Percentiles rank a stretch among this genome's conserved stretches.
phyloP scores from a whole-genome alignment of 2,113 vertebrate species.

The Melanerpes aurifrons region DNA sequence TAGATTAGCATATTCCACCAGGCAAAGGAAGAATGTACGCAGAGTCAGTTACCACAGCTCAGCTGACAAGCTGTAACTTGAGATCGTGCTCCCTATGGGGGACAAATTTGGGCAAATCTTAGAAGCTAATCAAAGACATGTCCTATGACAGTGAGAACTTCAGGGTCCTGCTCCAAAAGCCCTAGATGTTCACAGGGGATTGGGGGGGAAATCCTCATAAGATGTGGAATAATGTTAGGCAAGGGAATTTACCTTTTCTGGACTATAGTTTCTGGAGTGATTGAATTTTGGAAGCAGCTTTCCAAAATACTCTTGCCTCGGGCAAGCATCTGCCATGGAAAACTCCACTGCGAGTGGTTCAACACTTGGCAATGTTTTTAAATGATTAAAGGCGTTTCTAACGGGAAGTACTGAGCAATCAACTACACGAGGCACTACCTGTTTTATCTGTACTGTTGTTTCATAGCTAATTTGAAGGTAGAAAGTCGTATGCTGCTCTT shows the following conservation, averaged over 20 bases:
- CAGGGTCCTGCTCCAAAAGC: background rate
- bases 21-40: background rate
- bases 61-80: slow-evolving; percentile 38
- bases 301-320: background rate
- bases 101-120: slow-evolving; percentile 51
- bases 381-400: background rate
- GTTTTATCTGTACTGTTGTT: background rate
- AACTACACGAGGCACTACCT: background rate
- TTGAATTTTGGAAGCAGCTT: background rate
- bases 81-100: background rate
- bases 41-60: slow-evolving; percentile 26
- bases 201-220: background rate
- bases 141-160: background rate
- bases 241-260: background rate
- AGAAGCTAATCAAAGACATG: slow-evolving; percentile 2
- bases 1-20: slow-evolving; percentile 25
- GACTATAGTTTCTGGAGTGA: background rate
- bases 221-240: background rate
- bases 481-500: background rate
- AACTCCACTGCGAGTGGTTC: slow-evolving; percentile 8
- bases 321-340: background rate
- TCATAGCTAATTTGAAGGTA: background rate
- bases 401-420: background rate
- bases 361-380: background rate
- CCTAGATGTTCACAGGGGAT: background rate